Percentiles rank a stretch among this genome's conserved stretches.
phyloP scores from a whole-genome alignment of 2,113 vertebrate genomes.

The Sclerurus mexicanus region DNA sequence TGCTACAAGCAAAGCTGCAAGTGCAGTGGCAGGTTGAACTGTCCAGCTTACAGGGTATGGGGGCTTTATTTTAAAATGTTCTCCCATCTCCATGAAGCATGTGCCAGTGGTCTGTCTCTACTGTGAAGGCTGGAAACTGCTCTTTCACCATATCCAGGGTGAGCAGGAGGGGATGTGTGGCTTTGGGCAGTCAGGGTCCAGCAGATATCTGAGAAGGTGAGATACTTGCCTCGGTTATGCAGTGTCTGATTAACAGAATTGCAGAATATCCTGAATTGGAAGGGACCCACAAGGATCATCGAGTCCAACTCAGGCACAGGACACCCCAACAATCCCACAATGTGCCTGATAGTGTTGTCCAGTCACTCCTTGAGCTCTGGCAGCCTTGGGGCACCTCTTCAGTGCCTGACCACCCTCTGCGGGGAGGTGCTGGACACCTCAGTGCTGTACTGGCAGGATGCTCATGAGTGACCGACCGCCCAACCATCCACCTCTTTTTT shows the following conservation, averaged over 20 bases:
- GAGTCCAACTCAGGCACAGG: not conserved
- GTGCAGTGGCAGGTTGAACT: not conserved
- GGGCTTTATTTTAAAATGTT: not conserved
- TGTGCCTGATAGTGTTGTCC: not conserved
- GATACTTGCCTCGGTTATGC: not conserved
- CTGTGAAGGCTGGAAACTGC: not conserved
- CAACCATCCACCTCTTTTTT: accelerated
- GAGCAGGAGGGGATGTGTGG: not conserved
- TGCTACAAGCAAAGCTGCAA: not conserved
- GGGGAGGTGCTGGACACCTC: not conserved
- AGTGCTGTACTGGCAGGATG: not conserved
- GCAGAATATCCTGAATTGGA: not conserved
- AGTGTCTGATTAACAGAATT: not conserved
- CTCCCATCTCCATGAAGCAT: not conserved
- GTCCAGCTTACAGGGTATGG: not conserved
- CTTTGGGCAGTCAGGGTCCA: not conserved
- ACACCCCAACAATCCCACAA: not conserved
- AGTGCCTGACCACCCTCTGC: not conserved
- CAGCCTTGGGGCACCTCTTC: not conserved
- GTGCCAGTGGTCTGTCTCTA: not conserved
- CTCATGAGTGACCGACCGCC: not conserved
- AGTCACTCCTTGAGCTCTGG: not conserved
- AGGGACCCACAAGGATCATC: not conserved
- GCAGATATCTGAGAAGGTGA: too few relatives aligned
- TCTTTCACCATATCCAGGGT: accelerated